These are phyloP conservation scores for Brachyptera risi DNA, from an alignment of 2,888 invertebrate species.

Conservation along the genomic window DNA sequence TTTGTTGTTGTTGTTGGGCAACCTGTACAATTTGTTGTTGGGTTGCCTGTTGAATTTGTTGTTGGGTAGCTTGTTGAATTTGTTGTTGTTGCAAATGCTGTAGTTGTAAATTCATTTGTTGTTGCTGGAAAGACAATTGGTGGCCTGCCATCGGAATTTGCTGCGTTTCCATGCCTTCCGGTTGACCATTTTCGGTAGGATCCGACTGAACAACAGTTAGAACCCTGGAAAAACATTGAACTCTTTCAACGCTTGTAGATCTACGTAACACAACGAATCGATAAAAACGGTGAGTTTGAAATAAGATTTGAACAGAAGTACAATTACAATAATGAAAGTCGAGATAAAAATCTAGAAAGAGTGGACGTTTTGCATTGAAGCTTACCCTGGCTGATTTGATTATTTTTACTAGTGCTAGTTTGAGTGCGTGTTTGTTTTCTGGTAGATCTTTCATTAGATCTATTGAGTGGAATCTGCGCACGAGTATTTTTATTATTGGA, in stretches of 20 bases:
- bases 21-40: constrained; percentile 6
- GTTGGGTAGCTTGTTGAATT: neutral
- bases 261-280: neutral
- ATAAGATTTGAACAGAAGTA: no score
- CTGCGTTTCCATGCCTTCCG: neutral
- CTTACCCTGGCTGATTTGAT: no score
- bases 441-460: no score
- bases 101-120: neutral
- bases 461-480: no score
- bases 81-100: neutral
- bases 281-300: no score
- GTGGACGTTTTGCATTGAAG: no score
- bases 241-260: neutral
- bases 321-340: no score
- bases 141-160: neutral
- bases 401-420: no score
- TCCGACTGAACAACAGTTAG: neutral
- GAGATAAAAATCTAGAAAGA: no score
- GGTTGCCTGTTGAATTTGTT: constrained; percentile 15
- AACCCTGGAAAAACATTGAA: neutral
- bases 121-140: neutral
- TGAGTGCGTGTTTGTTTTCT: no score
- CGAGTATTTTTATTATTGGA: no score
- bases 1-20: no score
- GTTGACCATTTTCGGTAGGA: neutral